Evolutionary conservation across 2,797 vertebrate species (phyloP).

Genomic region (Acanthurus tractus): DNA sequence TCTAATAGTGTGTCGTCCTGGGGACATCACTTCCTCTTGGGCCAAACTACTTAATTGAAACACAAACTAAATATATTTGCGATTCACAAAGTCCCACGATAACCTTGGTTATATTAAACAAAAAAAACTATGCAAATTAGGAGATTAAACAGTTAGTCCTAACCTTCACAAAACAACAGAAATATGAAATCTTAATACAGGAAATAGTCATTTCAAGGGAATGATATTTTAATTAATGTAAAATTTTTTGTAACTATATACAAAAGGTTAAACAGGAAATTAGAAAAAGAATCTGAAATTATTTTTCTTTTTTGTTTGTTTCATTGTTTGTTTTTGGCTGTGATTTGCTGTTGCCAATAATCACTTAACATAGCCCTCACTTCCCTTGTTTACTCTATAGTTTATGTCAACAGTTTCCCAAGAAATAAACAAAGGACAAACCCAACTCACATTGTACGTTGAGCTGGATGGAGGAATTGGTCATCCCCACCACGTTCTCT

Average conservation of each 20-base stretch:
- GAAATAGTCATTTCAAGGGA: neutral
- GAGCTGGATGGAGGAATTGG: slow-evolving; percentile 94
- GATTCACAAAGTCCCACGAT: slow-evolving; percentile 2
- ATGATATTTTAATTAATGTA: slow-evolving; percentile 4
- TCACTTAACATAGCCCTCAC: no score
- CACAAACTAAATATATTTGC: neutral
- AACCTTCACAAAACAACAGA: slow-evolving; percentile 5
- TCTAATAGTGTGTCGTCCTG: neutral
- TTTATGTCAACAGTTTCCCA: fast-evolving
- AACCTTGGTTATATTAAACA: slow-evolving; percentile 17
- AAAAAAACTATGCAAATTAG: slow-evolving; percentile 32
- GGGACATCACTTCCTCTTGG: slow-evolving; percentile 10
- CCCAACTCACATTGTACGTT: slow-evolving; percentile 93
- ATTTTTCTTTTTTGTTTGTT: no score
- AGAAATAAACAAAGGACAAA: neutral
- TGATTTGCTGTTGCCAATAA: neutral
- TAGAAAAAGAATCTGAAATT: no score
- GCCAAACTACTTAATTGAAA: neutral
- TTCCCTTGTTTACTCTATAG: neutral
- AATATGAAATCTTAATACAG: slow-evolving; percentile 6
- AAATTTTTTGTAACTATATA: slow-evolving; percentile 1
- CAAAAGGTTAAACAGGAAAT: neutral
- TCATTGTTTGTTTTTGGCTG: neutral
- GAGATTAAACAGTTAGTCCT: slow-evolving; percentile 33
- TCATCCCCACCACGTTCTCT: slow-evolving; percentile 98